Percentiles rank a stretch among this genome's conserved stretches.
phyloP scores from a whole-genome alignment of 2,113 vertebrate genomes.

The Puntigrus tetrazona region DNA sequence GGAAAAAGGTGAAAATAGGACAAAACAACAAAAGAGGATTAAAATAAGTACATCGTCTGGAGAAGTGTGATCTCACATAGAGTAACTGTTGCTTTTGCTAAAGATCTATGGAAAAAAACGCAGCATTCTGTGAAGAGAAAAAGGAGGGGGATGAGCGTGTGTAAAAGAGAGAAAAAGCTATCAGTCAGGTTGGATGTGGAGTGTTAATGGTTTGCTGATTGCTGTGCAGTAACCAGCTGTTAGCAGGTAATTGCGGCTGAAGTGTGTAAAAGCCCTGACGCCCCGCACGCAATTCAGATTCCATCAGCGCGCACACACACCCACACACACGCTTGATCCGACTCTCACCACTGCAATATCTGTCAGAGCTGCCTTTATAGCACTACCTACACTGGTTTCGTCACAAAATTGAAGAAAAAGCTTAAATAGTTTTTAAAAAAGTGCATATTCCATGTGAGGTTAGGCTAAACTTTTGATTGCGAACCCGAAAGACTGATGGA shows the following conservation, averaged over 20 bases:
- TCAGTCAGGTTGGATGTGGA: background rate
- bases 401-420: background rate
- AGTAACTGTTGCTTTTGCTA: background rate
- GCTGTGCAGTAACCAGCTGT: conserved; percentile 24
- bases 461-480: background rate
- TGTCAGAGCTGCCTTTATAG: background rate
- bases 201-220: conserved; percentile 29
- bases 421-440: background rate
- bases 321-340: background rate
- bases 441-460: background rate
- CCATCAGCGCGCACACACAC: conserved; percentile 47
- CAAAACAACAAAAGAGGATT: background rate
- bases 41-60: background rate
- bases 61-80: background rate
- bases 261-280: conserved; percentile 25
- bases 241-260: conserved; percentile 22
- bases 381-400: background rate
- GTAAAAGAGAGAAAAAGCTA: conserved; percentile 3
- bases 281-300: conserved; percentile 52
- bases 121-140: background rate
- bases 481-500: background rate
- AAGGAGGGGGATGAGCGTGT: background rate
- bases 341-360: background rate
- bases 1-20: background rate
- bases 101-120: background rate